Evolutionary conservation across 2,113 vertebrate species (phyloP), one percentile per base, ranked within the genome.

Genomic region (Thymallus thymallus): DNA sequence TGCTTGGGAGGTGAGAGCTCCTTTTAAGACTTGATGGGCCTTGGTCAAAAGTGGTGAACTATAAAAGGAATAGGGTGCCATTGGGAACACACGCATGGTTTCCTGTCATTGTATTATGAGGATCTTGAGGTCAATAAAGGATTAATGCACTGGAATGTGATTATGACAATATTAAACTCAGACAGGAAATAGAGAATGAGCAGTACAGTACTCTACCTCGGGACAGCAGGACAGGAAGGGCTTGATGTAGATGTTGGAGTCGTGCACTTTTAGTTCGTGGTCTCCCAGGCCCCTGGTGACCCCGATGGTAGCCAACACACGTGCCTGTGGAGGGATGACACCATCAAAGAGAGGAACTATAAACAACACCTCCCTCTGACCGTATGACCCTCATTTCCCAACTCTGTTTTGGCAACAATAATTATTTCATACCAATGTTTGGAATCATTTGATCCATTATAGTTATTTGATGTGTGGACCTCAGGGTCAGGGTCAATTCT

Each of bases 221-320:
- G 98, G 97, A 81, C 95, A 95, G 75, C 96, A 96, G 77, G 96
- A 99, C 76, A 99, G 93, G 91, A 99, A 99, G 29, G 97, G 98
- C 77, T 99, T 99, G 83, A 99, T 99, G 87, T 95, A 96, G 92
- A 99, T 97, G 89, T 96, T 98, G 30, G 98, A 99, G 88, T 98
- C 97, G 0, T 98, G 96, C 69, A 99, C 98, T 91, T 96, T 98
- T 66, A 99, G 91, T 68, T 96, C 96, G 75, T 99, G 97, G 88
- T 99, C 97, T 45, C 98, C 97, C 2, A 99, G 93, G 72, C 98
- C 97, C 85, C 98, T 91, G 1, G 98, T 98, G 80, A 99, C 96
- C 20, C 97, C 98, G 69, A 99, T 98, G 72, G 98, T 99, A 32
- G 98, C 98, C 95, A 99, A 90, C 72, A 99, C 96, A 2, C 98